These are phyloP conservation scores for Mythimna pallens DNA, from an alignment of 2,888 invertebrate genomes.

Conservation along the genomic window DNA sequence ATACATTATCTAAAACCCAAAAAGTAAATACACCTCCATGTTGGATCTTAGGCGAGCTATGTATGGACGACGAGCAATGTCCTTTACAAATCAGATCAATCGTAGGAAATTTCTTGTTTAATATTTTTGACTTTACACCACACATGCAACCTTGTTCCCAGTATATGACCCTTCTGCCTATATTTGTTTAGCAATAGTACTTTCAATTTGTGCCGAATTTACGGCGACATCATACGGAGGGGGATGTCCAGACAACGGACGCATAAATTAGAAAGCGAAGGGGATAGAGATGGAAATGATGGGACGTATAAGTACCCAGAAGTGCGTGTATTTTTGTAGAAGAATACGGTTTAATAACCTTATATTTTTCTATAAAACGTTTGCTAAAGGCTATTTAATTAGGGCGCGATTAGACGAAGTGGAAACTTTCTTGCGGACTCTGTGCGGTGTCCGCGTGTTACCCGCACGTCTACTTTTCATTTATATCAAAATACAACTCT, in stretches of 20 bases:
- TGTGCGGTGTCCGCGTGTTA: too few species aligned
- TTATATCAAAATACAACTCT: too few species aligned
- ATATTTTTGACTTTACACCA: neutral
- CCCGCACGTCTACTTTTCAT: too few species aligned
- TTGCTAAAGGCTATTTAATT: neutral
- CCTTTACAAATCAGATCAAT: neutral
- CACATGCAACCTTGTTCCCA: neutral
- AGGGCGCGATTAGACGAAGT: too few species aligned
- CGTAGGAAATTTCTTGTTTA: neutral
- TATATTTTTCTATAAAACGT: neutral
- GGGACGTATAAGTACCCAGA: constrained; percentile 29
- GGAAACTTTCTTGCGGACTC: too few species aligned
- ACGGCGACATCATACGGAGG: constrained; percentile 71
- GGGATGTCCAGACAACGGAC: constrained; percentile 78
- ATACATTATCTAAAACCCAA: too few species aligned
- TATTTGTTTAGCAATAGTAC: constrained; percentile 67
- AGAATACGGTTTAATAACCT: constrained; percentile 6
- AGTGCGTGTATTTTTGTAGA: constrained; percentile 5
- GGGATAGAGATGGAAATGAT: constrained; percentile 57
- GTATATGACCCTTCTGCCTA: constrained; percentile 34
- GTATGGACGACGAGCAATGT: too few species aligned
- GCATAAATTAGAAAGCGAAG: constrained; percentile 83
- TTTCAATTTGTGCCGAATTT: constrained; percentile 86
- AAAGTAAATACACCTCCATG: too few species aligned
- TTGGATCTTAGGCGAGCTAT: too few species aligned